These are phyloP conservation scores for Lasioglossum lativentre DNA, from an alignment of 2,888 invertebrate species.

Conservation along the genomic window DNA sequence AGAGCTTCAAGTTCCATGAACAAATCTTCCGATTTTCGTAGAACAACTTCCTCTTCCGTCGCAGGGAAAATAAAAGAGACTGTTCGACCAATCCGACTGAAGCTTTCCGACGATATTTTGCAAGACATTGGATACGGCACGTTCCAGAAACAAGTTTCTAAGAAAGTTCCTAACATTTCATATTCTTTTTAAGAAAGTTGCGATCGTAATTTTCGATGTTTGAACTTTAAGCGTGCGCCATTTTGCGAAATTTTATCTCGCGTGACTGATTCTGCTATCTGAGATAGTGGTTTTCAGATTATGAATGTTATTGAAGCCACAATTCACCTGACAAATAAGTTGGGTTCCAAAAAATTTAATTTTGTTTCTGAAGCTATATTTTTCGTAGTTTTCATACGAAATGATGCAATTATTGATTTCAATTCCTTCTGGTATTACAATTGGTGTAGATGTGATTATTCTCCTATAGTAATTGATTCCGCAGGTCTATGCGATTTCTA, in stretches of 20 bases:
- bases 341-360: not conserved
- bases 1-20: not conserved
- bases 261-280: not conserved
- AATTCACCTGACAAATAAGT: not conserved
- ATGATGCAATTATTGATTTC: not conserved
- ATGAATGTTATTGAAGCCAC: not conserved
- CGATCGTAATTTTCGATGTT: not conserved
- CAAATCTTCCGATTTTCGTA: not conserved
- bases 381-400: not conserved
- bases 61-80: not conserved
- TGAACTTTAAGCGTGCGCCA: not conserved
- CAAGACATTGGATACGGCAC: not conserved
- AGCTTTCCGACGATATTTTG: not conserved
- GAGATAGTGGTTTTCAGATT: not conserved
- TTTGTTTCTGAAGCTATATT: not conserved
- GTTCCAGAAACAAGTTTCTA: not conserved
- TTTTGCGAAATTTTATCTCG: not conserved
- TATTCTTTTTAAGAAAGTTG: not conserved
- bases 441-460: not conserved
- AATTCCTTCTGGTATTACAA: not conserved
- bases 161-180: not conserved
- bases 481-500: not conserved
- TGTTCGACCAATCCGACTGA: not conserved
- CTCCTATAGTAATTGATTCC: conserved; percentile 15
- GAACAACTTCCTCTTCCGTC: not conserved